A percentile compares a stretch with the other conserved stretches of the same genome.
phyloP scores from a whole-genome alignment of 2,797 vertebrate species.

The Falco columbarius region DNA sequence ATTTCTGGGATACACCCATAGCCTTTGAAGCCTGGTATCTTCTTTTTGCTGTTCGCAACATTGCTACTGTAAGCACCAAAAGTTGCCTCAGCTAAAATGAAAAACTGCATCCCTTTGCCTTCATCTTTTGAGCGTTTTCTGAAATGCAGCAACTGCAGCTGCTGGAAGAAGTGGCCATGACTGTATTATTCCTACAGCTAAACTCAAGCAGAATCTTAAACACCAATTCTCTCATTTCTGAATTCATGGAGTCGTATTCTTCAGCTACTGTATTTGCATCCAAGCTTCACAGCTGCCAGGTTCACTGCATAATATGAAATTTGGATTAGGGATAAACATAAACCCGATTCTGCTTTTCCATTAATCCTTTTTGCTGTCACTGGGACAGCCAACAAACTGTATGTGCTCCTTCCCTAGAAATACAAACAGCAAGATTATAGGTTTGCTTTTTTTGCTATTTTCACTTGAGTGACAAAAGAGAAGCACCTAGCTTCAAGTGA shows the following conservation, averaged over 20 bases:
- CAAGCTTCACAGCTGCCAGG: constrained; percentile 30
- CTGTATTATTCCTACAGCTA: background rate
- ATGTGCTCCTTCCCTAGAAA: no score
- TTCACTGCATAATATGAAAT: background rate
- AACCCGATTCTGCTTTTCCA: constrained; percentile 20
- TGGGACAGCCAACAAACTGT: background rate
- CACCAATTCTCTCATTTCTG: background rate
- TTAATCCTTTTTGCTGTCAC: constrained; percentile 31
- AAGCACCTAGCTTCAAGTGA: background rate
- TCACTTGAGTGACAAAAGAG: background rate
- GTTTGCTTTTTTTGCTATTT: background rate
- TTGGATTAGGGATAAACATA: constrained; percentile 48
- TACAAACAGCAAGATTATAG: background rate
- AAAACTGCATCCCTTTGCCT: background rate
- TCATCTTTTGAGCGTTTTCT: background rate
- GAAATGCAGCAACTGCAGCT: background rate
- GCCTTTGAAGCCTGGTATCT: background rate
- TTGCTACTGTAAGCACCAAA: background rate
- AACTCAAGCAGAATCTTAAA: constrained; percentile 31
- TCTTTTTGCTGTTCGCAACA: background rate
- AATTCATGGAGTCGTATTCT: background rate
- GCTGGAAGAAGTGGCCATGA: background rate
- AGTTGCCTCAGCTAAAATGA: background rate
- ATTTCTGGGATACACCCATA: constrained; percentile 4
- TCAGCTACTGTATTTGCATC: constrained; percentile 16